Evolutionary conservation across 2,888 invertebrate genomes (phyloP).

Genomic region (Acronicta leporina): DNA sequence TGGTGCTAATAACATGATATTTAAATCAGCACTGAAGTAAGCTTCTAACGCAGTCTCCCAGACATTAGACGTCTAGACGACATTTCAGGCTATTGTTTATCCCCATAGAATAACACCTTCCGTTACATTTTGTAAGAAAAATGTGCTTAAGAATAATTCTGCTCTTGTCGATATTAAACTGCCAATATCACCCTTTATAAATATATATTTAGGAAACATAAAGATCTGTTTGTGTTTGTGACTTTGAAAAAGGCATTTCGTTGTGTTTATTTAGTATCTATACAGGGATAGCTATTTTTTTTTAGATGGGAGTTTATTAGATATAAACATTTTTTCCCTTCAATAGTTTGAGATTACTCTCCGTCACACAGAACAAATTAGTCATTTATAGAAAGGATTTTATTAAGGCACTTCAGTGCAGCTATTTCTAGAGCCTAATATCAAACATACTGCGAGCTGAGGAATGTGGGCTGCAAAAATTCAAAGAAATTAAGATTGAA

Average conservation of each 20-base stretch:
- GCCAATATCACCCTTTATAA: slow-evolving; percentile 31
- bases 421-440: slow-evolving; percentile 3
- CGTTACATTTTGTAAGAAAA: slow-evolving; percentile 17
- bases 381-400: slow-evolving; percentile 1
- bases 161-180: slow-evolving; percentile 19
- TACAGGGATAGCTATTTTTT: not conserved
- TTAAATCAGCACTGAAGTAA: slow-evolving; percentile 45
- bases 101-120: slow-evolving; percentile 20
- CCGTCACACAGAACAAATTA: too few relatives aligned
- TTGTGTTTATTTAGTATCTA: slow-evolving; percentile 10
- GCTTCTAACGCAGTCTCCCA: slow-evolving; percentile 10
- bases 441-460: not conserved
- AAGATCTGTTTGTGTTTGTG: slow-evolving; percentile 23
- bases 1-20: slow-evolving; percentile 26
- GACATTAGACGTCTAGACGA: slow-evolving; percentile 40
- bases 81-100: slow-evolving; percentile 20
- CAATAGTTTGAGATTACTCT: too few relatives aligned
- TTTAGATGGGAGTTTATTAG: too few relatives aligned
- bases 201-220: slow-evolving; percentile 28
- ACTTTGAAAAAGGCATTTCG: slow-evolving; percentile 28
- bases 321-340: too few relatives aligned
- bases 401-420: slow-evolving; percentile 8
- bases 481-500: not conserved
- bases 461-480: not conserved
- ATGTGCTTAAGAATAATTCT: slow-evolving; percentile 33